Conservation (phyloP, 2,888 invertebrate genomes). For the Pheosia tremula region DNA sequence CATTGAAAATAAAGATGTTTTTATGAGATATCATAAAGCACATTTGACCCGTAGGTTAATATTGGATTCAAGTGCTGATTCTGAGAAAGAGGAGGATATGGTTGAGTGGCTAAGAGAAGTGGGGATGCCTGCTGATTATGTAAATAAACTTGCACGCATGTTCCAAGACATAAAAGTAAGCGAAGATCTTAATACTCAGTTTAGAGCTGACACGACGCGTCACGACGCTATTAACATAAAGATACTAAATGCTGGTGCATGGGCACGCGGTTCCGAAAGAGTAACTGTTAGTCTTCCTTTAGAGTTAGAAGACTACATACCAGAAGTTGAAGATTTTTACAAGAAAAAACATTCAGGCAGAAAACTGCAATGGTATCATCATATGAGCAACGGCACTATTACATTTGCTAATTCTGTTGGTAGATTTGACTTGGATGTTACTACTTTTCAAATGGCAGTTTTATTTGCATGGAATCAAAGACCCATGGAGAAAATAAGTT, state of each 20-base stretch:
- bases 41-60: constrained; percentile 97
- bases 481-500: constrained; percentile 95
- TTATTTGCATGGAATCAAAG: constrained; percentile 99
- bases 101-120: constrained; percentile 99
- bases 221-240: constrained; percentile 98
- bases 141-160: constrained; percentile 99
- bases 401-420: constrained; percentile 97
- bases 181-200: constrained; percentile 97
- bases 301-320: constrained; percentile 99
- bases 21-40: constrained; percentile 99
- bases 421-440: constrained; percentile 98
- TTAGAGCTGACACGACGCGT: constrained; percentile 91
- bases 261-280: constrained; percentile 97
- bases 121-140: constrained; percentile 99
- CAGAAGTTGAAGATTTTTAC: constrained; percentile 99
- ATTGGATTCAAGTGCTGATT: constrained; percentile 98
- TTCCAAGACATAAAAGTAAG: constrained; percentile 99
- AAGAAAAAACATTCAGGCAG: constrained; percentile 98
- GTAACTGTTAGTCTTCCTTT: constrained; percentile 98
- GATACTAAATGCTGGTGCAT: constrained; percentile 99
- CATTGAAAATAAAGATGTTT: constrained; percentile 99
- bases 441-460: constrained; percentile 99
- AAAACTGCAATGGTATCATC: constrained; percentile 99
- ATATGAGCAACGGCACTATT: constrained; percentile 99
- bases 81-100: constrained; percentile 99